Evolutionary conservation across 2,797 vertebrate genomes (phyloP).

Genomic region (Microctenopoma lineatum): DNA sequence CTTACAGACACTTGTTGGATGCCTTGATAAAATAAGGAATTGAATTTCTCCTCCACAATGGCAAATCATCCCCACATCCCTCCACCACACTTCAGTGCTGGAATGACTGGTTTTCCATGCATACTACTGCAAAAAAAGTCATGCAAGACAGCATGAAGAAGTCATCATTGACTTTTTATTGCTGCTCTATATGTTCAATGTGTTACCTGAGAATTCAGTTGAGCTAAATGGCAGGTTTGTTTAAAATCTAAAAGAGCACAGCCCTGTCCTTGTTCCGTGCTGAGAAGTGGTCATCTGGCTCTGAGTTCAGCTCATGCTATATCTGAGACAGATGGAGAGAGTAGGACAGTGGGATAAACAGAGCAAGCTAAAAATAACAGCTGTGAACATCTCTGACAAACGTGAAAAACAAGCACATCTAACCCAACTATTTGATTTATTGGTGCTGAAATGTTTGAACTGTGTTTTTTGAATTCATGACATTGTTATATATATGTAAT

Average conservation of each 20-base stretch:
- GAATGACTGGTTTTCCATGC: too few species aligned
- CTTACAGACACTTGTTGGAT: too few species aligned
- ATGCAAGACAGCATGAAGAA: too few species aligned
- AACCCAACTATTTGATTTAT: slow-evolving; percentile 7
- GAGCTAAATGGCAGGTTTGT: slow-evolving; percentile 63
- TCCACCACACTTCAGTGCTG: too few species aligned
- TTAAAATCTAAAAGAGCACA: slow-evolving; percentile 67
- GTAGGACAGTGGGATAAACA: slow-evolving; percentile 15
- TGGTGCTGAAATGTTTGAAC: slow-evolving; percentile 25
- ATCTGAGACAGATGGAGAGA: slow-evolving; percentile 57
- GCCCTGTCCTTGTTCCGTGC: slow-evolving; percentile 62
- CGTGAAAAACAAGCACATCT: slow-evolving; percentile 31
- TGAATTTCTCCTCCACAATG: too few species aligned
- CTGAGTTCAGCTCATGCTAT: slow-evolving; percentile 59
- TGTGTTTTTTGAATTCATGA: neutral
- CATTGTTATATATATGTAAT: neutral
- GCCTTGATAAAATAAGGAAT: too few species aligned
- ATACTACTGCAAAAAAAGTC: too few species aligned
- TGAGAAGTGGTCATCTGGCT: slow-evolving; percentile 70
- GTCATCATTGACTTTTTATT: too few species aligned
- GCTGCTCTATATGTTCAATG: too few species aligned
- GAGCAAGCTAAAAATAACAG: slow-evolving; percentile 29
- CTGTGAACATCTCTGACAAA: slow-evolving; percentile 34
- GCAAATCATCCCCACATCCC: too few species aligned
- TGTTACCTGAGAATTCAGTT: slow-evolving; percentile 23